A percentile compares a stretch with the other conserved stretches of the same genome.
Conservation (phyloP, 1,140 invertebrate genomes). For the Prorops nasuta region DNA sequence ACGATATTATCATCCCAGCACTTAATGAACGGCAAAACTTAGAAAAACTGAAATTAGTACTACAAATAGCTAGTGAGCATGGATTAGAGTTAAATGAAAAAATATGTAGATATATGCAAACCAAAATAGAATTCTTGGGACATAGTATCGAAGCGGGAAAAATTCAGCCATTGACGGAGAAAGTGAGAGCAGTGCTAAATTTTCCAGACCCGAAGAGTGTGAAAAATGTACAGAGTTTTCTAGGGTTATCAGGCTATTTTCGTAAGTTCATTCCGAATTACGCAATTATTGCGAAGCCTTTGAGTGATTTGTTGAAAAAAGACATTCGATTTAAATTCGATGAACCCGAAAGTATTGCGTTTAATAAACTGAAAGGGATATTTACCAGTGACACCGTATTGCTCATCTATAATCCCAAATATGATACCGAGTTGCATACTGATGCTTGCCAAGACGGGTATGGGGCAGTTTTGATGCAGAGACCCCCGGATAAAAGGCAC, state of each 20-base stretch:
- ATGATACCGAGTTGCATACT: constrained; percentile 15
- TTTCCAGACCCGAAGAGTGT: constrained; percentile 22
- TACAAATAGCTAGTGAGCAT: not conserved
- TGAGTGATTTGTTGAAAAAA: constrained; percentile 16
- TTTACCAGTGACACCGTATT: constrained; percentile 24
- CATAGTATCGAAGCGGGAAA: not conserved
- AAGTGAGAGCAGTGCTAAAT: constrained; percentile 18
- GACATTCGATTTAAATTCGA: constrained; percentile 14
- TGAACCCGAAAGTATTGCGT: constrained; percentile 6
- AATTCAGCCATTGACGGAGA: constrained; percentile 12
- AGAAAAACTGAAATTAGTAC: not conserved
- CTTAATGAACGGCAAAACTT: not conserved
- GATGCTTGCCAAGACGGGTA: not conserved
- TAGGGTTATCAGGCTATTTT: constrained; percentile 22
- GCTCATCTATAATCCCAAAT: constrained; percentile 9
- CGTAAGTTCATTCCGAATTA: constrained; percentile 20
- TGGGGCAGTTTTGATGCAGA: constrained; percentile 6
- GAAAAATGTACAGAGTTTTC: constrained; percentile 24
- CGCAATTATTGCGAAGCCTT: constrained; percentile 9
- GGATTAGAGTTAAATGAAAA: not conserved
- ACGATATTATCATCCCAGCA: not conserved
- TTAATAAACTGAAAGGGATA: constrained; percentile 14
- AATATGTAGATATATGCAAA: not conserved
- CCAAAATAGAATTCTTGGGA: not conserved
- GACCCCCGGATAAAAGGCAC: constrained; percentile 12